Base-by-base conservation (phyloP, 2,888 invertebrate genomes). In the Ametastegia equiseti region DNA sequence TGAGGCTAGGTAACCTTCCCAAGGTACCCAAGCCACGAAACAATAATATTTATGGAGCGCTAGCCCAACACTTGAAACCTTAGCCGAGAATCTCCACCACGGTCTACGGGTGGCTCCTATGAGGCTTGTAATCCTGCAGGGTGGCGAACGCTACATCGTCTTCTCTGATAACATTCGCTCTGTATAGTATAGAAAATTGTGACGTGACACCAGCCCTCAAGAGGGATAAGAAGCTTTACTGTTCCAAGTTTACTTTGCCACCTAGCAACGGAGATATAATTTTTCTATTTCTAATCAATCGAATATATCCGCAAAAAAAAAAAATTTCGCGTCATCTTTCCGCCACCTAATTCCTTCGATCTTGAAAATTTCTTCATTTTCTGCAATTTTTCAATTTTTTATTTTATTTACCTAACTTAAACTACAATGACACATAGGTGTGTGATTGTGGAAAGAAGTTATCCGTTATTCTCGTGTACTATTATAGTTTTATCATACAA, bases 1-100 rank as follows among this genome's bases (percentile, higher is more conserved):
- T 15, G 45, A 47, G 47, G 71, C 71, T 23, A 27, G 27, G 30
- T 15, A 15, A 45, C 19, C 71, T 42, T 71, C 47, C 13, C 45
- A 6, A 27, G 13, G 47, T 27, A 15, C 71, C 71, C 45, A 47
- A 39, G 11, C 67, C 39, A 67, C 27, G 71, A 71, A 71, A 71
- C 71, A 71, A 71, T 71, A 71, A 71, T 71, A 71, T 71, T 71
- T 71, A 47, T 71, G 45, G 71, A 71, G 71, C 30, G 71, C 71
- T 71, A 47, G 71, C 71, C 45, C 71, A 71, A 71, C 71, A 71
- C 71, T 71, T 45, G 71, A 45, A 71, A 45, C 15, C 39, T 9
- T 67, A 39, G 67, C 4, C 23, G 67, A 67, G 67, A 39, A 67
- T 67, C 36, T 67, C 23, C 67, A 67, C 67, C 42, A 27, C 11